Evolutionary conservation across 2,888 invertebrate species (phyloP), one percentile per base, ranked within the genome.

Genomic region (Nebria salina): DNA sequence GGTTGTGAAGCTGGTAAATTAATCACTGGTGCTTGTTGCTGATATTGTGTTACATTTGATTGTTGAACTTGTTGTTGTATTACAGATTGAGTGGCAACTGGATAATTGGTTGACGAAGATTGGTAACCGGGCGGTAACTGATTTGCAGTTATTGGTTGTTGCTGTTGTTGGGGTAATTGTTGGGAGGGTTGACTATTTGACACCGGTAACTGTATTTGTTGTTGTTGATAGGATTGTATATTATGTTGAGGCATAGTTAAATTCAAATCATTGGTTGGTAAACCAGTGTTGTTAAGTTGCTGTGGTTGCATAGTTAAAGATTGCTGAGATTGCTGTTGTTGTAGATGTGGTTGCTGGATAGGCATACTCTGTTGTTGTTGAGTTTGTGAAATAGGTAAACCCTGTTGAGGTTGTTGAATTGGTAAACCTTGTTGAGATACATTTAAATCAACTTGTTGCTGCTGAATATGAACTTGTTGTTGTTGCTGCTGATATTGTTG

Each of bases 391-490:
- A 84, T 84, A 78, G 82, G 84, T 82, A 84, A 85, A 64, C 84
- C 86, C 72, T 83, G 85, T 76, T 82, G 84, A 83, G 83, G 86
- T 81, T 81, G 85, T 83, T 91, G 92, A 82, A 91, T 91, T 83
- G 90, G 91, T 3, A 66, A 66, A 54, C 82, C 76, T 77, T 83
- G 83, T 20, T 76, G 76, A 15, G 64, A 42, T 25, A 68, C 68
- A 11, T 70, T n/a, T 66, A 26, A 20, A 13, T 77, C 26, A 20
- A 77, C 26, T 20, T 70, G 76, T 13, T 82, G 75, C 8, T 85
- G 85, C 34, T 84, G 91, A 13, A 83, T 83, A 81, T 84, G 84
- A 75, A 85, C 84, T 82, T 91, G 91, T 83, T 90, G 91, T 4
- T 90, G 86, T 42, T 90, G 91, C 68, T 90, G 86, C 82, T 88